Base-by-base conservation (phyloP, 2,797 vertebrate genomes). In the Lutjanus campechanus region DNA sequence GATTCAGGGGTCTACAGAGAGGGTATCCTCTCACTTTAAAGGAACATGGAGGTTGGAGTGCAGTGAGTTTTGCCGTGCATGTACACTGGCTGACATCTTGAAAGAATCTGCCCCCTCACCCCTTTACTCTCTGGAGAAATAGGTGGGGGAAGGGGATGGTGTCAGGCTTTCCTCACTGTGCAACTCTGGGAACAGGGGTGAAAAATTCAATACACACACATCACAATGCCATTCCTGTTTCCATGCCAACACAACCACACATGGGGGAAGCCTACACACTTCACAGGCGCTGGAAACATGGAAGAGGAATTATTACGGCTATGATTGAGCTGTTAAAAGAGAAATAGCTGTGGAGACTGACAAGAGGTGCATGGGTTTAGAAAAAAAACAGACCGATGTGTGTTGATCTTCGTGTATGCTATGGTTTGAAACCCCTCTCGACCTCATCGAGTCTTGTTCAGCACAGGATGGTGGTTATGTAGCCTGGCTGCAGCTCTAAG, bases 161-260 rank as follows among this genome's bases (percentile, higher is more conserved):
- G n/a, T 85, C 79, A 90, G 65, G 71, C 81, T 82, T 79, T 83
- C 84, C 73, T 84, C 61, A 81, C 51, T 62, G 72, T 84, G 60
- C 47, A 88, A 89, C 86, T 83, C 78, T 43, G 49, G 85, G 85
- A 84, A 87, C 63, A 73, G 59, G 86, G 90, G 86, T 91, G 84
- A 91, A 92, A 91, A 89, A 93, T 90, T 81, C 79, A 88, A 85
- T 86, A 91, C 83, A 85, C 86, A 82, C 86, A 78, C 80, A 85
- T 85, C 55, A 82, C 88, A 92, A 94, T 82, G 86, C 88, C 77
- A 87, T 82, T 87, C 79, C 82, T 93, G 93, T 96, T 92, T 89
- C 93, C 93, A 96, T 95, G 94, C 94, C 93, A 95, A 93, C 93
- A 89, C 85, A 84, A 91, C 85, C 87, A 89, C 89, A 91, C 88